These are phyloP conservation scores for Macrophya alboannulata DNA, from an alignment of 2,888 invertebrate genomes.

Conservation along the genomic window DNA sequence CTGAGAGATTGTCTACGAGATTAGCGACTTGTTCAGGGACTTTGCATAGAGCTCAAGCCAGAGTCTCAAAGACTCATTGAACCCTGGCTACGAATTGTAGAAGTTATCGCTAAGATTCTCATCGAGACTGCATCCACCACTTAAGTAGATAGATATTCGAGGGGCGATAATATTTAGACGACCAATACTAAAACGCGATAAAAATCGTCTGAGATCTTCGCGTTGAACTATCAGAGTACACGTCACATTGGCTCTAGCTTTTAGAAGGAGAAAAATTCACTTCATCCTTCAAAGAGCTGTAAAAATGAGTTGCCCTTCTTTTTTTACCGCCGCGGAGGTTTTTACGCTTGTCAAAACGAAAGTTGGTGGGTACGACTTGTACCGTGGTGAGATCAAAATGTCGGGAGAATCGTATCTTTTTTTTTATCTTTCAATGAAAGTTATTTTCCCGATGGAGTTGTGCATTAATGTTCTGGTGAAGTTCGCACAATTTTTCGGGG, in stretches of 20 bases:
- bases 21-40: constrained; percentile 50
- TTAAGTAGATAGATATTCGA: neutral
- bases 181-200: neutral
- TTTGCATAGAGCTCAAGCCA: constrained; percentile 49
- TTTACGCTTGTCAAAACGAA: neutral
- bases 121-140: constrained; percentile 13
- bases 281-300: neutral
- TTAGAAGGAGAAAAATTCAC: neutral
- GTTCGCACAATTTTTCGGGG: neutral
- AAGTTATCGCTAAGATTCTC: constrained; percentile 39
- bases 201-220: neutral
- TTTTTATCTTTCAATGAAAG: too few relatives aligned
- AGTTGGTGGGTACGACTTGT: constrained; percentile 15
- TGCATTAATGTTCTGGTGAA: neutral
- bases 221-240: neutral
- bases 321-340: too few relatives aligned
- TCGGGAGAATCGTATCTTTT: too few relatives aligned
- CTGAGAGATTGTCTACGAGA: constrained; percentile 44
- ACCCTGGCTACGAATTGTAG: constrained; percentile 27
- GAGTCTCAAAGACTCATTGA: constrained; percentile 51
- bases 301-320: neutral
- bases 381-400: neutral
- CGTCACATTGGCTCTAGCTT: too few relatives aligned
- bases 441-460: too few relatives aligned
- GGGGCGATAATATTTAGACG: constrained; percentile 29